Percentiles rank a stretch among this genome's conserved stretches.
Conservation (phyloP, 2,797 vertebrate species). For the Tragelaphus eurycerus region DNA sequence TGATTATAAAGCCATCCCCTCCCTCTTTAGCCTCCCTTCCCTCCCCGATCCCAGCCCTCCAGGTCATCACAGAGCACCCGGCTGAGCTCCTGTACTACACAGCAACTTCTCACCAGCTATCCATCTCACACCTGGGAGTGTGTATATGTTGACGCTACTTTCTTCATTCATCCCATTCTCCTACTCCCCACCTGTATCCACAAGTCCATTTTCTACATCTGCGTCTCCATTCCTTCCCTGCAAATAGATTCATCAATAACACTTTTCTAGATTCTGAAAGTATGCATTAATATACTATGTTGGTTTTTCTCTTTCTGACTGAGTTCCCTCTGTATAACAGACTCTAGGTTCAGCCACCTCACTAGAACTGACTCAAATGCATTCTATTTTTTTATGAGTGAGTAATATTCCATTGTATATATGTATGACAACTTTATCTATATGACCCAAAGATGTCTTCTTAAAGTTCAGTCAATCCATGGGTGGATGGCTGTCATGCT, state of each 20-base stretch:
- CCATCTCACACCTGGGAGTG: background rate
- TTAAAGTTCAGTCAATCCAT: background rate
- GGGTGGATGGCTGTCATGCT: background rate
- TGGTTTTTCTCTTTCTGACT: background rate
- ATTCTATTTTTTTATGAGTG: background rate
- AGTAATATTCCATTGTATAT: background rate
- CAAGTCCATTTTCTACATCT: background rate
- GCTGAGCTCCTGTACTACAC: background rate
- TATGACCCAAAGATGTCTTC: background rate
- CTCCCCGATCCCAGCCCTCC: background rate
- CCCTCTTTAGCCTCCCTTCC: background rate
- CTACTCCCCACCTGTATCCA: accelerated
- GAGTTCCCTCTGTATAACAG: background rate
- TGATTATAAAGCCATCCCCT: background rate
- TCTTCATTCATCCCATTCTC: background rate
- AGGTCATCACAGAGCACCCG: background rate
- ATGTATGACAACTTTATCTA: background rate
- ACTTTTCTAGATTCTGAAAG: background rate
- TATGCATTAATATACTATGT: background rate
- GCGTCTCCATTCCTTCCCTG: background rate
- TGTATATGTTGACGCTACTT: background rate
- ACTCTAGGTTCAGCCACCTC: background rate
- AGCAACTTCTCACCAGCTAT: background rate
- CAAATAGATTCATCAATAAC: background rate
- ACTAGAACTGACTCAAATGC: background rate